A percentile compares a stretch with the other conserved stretches of the same genome.
Evolutionary conservation across 2,797 vertebrate genomes (phyloP).

Genomic region (Peromyscus attwateri): DNA sequence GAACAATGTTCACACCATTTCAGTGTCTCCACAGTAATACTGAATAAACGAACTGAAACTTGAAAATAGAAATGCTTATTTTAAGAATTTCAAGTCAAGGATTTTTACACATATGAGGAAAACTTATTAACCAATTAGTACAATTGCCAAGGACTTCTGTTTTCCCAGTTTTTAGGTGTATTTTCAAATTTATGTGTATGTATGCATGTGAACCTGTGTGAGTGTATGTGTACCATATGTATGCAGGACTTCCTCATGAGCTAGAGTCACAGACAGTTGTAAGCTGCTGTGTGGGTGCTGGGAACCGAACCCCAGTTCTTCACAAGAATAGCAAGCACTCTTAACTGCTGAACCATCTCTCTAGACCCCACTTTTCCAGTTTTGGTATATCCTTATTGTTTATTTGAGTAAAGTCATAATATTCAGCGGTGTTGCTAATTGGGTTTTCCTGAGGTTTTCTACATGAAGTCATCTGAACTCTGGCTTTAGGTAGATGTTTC

Average conservation of each 20-base stretch:
- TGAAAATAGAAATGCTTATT: neutral
- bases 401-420: conserved; percentile 40
- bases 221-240: neutral
- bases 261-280: neutral
- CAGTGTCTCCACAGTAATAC: conserved; percentile 10
- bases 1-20: conserved; percentile 22
- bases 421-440: neutral
- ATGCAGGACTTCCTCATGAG: neutral
- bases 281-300: neutral
- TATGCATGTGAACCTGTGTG: neutral
- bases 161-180: neutral
- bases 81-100: conserved; percentile 46
- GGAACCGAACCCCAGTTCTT: neutral
- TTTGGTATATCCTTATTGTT: neutral
- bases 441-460: neutral
- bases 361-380: neutral
- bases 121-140: neutral
- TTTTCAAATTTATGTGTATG: neutral
- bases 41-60: conserved; percentile 24
- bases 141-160: conserved; percentile 2
- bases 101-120: conserved; percentile 13
- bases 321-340: neutral
- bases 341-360: neutral
- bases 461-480: conserved; percentile 34
- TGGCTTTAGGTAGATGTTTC: neutral